Evolutionary conservation across 1,140 invertebrate genomes (phyloP), one percentile per base, ranked within the genome.

Genomic region (Musca domestica): DNA sequence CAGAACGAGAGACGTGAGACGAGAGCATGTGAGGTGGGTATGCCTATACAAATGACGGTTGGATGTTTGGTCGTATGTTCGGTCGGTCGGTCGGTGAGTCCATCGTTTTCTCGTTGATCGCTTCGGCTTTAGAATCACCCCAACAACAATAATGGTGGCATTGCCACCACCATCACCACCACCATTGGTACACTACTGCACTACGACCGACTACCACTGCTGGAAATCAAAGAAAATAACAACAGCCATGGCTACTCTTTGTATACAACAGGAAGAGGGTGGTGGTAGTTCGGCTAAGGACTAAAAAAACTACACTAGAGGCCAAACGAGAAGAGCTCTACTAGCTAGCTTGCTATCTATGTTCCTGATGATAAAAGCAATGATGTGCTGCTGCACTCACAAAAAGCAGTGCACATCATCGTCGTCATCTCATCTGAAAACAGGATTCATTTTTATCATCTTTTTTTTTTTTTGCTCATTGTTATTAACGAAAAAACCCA

Each of bases 361-460:
- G 34, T 12, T 41, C 34, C 34, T 19, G 56, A 61, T 30, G 27
- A 61, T 61, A 27, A 41, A 41, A 41, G 34, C 34, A 41, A 12
- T 41, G 56, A 34, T 41, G 27, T 23, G 23, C 17, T 41, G 23
- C 3, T 27, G 23, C 54, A 58, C n/a, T 54, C 20, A 56, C 25
- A 27, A 23, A 41, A 41, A 56, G 52, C 25, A 15, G 52, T 56
- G 52, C 52, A 56, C 52, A 56, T 56, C 52, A 41, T 41, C 10
- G 6, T 10, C 52, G 27, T 56, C 52, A 41, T 41, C 10, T 41
- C 34, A 41, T 41, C 34, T 25, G 17, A 56, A 56, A 56, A 41
- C 56, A 61, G 56, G 56, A 61, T 61, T 34, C 27, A 41, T 61
- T 61, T 41, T 14, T 30, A 27, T 58, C n/a, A 41, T 58, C 54